phyloP scores from a whole-genome alignment of 2,888 invertebrate species.

The Barypeithes pellucidus region DNA sequence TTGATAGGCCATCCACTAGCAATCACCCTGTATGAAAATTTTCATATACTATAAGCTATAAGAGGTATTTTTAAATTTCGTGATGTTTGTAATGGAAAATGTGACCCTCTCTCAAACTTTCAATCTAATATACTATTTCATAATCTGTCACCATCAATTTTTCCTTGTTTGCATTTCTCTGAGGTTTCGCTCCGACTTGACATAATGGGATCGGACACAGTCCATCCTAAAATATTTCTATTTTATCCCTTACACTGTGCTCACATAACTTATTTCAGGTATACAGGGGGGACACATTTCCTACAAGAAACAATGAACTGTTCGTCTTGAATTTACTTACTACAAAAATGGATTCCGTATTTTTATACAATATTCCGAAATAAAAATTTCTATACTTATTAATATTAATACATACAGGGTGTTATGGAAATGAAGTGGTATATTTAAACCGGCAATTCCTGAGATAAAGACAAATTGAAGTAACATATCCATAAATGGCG shows the following conservation, averaged over 20 bases:
- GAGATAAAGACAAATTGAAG: no score
- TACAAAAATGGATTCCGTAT: no score
- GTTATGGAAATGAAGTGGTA: no score
- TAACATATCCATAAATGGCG: no score
- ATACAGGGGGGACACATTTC: neutral
- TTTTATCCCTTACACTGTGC: neutral
- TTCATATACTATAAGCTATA: no score
- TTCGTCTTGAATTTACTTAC: neutral
- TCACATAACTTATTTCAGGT: neutral
- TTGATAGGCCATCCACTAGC: no score
- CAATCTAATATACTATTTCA: slow-evolving; percentile 12
- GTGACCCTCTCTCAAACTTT: neutral
- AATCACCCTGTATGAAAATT: no score
- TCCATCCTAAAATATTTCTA: slow-evolving; percentile 7
- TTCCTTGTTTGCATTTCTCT: slow-evolving; percentile 20
- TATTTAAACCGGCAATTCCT: no score
- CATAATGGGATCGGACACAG: slow-evolving; percentile 9
- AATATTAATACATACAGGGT: no score
- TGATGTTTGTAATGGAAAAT: neutral
- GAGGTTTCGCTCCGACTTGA: slow-evolving; percentile 4
- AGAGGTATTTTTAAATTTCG: no score
- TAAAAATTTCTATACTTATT: no score
- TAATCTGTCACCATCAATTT: slow-evolving; percentile 26
- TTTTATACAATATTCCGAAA: no score
- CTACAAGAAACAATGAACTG: neutral